These are phyloP conservation scores for Orchesella cincta DNA, from an alignment of 1,140 invertebrate species.

Conservation along the genomic window DNA sequence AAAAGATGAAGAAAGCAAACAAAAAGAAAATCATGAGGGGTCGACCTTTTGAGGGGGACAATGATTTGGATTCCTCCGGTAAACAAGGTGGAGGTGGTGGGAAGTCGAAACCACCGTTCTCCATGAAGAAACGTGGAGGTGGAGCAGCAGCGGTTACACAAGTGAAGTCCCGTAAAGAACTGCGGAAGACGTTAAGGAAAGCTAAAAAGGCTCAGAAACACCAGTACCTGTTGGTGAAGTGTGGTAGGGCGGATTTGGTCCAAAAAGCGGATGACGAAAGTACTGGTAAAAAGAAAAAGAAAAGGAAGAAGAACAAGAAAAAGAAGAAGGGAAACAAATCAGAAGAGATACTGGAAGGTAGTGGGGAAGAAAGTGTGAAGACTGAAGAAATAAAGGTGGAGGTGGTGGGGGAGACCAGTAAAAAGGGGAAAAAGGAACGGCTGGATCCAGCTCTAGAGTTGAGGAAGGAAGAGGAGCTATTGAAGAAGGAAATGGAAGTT, in stretches of 20 bases:
- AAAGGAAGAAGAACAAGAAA: neutral
- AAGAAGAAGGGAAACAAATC: constrained; percentile 35
- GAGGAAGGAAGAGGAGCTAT: constrained; percentile 44
- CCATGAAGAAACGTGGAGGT: too few relatives aligned
- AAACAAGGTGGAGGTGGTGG: too few relatives aligned
- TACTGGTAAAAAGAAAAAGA: too few relatives aligned
- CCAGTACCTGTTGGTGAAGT: constrained; percentile 57
- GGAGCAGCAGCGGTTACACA: neutral
- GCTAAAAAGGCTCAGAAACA: constrained; percentile 61
- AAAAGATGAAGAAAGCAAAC: too few relatives aligned
- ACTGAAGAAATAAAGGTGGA: neutral
- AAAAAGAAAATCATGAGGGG: too few relatives aligned
- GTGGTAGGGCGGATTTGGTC: neutral
- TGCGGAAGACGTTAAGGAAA: constrained; percentile 63
- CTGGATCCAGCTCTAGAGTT: constrained; percentile 53
- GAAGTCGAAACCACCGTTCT: too few relatives aligned
- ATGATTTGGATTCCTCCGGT: too few relatives aligned
- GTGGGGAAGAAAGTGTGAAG: constrained; percentile 5
- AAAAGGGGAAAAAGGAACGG: neutral
- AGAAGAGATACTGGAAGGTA: constrained; percentile 7
- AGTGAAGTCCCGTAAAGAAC: constrained; percentile 62
- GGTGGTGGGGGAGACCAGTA: too few relatives aligned
- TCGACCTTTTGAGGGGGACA: too few relatives aligned
- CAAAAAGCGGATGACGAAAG: constrained; percentile 5
- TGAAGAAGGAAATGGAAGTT: constrained; percentile 62